Evolutionary conservation across 1,140 invertebrate species (phyloP).

Genomic region (Camponotus vicinus): DNA sequence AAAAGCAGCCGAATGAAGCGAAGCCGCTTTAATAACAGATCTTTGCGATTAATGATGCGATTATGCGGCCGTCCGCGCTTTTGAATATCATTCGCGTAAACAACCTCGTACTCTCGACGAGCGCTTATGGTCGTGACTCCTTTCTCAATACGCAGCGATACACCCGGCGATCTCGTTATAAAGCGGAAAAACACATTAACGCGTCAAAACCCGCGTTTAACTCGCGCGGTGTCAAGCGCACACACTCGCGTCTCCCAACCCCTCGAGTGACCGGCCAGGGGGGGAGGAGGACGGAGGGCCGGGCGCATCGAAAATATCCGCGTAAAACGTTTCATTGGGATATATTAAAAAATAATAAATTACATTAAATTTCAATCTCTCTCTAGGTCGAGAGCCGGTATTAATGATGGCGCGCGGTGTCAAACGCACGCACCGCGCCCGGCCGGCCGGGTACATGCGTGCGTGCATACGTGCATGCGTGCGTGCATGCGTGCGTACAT

Average conservation of each 20-base stretch:
- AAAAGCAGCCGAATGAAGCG: constrained; percentile 1
- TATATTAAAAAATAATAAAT: constrained; percentile 74
- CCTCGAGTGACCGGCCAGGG: constrained; percentile 48
- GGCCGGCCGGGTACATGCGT: constrained; percentile 10
- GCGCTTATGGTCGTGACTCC: constrained; percentile 28
- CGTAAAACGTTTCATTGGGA: constrained; percentile 69
- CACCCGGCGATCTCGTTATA: constrained; percentile 43
- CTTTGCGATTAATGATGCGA: constrained; percentile 42
- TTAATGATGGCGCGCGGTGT: constrained; percentile 71
- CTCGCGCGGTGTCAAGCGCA: constrained; percentile 65
- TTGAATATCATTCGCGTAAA: constrained; percentile 55
- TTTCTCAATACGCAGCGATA: constrained; percentile 45
- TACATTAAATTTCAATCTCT: constrained; percentile 71
- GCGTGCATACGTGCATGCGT: no score
- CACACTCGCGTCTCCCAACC: constrained; percentile 42
- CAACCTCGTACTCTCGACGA: constrained; percentile 39
- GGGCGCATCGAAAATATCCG: constrained; percentile 55
- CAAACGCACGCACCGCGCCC: constrained; percentile 63
- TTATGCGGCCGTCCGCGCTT: constrained; percentile 35
- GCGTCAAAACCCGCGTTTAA: constrained; percentile 61
- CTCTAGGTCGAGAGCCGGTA: constrained; percentile 62
- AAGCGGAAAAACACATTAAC: constrained; percentile 66
- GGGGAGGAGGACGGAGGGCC: background rate
- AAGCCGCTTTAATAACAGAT: constrained; percentile 33
- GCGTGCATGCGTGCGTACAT: background rate